phyloP scores from a whole-genome alignment of 2,797 vertebrate species.

The Tolypeutes matacus region DNA sequence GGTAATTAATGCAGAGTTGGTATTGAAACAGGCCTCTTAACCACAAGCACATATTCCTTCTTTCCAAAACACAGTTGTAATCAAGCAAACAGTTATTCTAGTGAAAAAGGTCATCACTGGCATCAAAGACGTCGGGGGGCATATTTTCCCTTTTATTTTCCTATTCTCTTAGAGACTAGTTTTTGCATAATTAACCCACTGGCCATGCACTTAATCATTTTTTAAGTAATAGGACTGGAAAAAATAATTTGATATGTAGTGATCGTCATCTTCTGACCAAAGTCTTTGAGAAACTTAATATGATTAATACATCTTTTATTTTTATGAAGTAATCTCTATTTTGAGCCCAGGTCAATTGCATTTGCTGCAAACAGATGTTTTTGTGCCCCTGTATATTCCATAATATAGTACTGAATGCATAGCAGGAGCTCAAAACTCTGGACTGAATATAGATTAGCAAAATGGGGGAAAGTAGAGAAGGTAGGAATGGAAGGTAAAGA shows the following conservation, averaged over 20 bases:
- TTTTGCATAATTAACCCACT: not conserved
- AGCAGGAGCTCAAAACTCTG: not conserved
- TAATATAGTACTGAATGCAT: not conserved
- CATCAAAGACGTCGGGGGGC: not conserved
- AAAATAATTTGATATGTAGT: not conserved
- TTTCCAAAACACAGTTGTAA: not conserved
- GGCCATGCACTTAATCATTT: not conserved
- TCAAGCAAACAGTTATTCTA: too few species aligned
- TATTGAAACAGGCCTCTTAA: not conserved
- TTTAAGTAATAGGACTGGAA: not conserved
- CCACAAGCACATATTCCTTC: not conserved
- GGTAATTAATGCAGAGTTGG: not conserved
- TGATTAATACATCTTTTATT: not conserved
- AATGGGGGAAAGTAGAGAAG: accelerated
- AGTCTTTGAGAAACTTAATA: not conserved
- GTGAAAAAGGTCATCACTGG: too few species aligned
- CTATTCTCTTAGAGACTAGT: not conserved
- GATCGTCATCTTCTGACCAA: not conserved
- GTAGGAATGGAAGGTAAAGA: accelerated
- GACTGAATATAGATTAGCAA: not conserved
- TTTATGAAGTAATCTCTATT: not conserved
- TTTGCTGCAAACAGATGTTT: not conserved
- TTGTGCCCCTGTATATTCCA: too few species aligned
- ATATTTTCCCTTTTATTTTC: not conserved
- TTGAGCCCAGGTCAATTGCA: not conserved